Percentiles rank a stretch among this genome's conserved stretches.
Conservation (phyloP, 2,888 invertebrate genomes). For the Polia nebulosa region DNA sequence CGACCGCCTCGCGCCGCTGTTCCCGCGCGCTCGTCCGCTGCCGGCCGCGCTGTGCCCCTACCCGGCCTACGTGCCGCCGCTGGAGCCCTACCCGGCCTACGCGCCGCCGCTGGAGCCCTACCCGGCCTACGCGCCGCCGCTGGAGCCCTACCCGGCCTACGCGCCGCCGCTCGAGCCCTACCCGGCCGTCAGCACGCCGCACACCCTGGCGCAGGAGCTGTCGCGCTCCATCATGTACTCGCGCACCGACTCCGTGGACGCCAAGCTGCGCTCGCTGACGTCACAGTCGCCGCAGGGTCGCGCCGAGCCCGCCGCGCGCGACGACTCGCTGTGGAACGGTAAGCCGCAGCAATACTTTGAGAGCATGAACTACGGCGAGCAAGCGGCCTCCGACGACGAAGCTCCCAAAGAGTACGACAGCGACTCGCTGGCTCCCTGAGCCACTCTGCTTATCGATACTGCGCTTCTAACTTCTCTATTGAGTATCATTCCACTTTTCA, state of each 20-base stretch:
- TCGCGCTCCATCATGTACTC: slow-evolving; percentile 72
- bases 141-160: slow-evolving; percentile 75
- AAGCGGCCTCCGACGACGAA: slow-evolving; percentile 66
- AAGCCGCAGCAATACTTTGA: slow-evolving; percentile 92
- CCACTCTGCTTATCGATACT: slow-evolving; percentile 7
- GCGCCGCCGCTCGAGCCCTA: slow-evolving; percentile 59
- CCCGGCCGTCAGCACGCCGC: slow-evolving; percentile 45
- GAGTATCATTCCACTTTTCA: slow-evolving; percentile 68
- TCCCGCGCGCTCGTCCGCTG: slow-evolving; percentile 81
- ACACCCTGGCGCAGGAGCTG: slow-evolving; percentile 76
- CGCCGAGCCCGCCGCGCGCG: slow-evolving; percentile 77
- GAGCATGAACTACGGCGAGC: slow-evolving; percentile 91
- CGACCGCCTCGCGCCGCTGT: slow-evolving; percentile 80
- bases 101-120: slow-evolving; percentile 47
- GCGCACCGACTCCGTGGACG: slow-evolving; percentile 63
- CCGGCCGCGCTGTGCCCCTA: slow-evolving; percentile 73
- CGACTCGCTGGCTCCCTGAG: slow-evolving; percentile 79
- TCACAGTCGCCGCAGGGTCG: slow-evolving; percentile 61
- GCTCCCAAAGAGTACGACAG: slow-evolving; percentile 76
- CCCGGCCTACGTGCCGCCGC: slow-evolving; percentile 63
- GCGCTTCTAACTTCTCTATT: slow-evolving; percentile 43
- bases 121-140: slow-evolving; percentile 69
- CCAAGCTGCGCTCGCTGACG: slow-evolving; percentile 63
- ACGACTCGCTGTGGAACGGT: slow-evolving; percentile 91
- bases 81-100: slow-evolving; percentile 25